Evolutionary conservation across 2,888 invertebrate species (phyloP), one percentile per base, ranked within the genome.

Genomic region (Macrostomum cliftonense): DNA sequence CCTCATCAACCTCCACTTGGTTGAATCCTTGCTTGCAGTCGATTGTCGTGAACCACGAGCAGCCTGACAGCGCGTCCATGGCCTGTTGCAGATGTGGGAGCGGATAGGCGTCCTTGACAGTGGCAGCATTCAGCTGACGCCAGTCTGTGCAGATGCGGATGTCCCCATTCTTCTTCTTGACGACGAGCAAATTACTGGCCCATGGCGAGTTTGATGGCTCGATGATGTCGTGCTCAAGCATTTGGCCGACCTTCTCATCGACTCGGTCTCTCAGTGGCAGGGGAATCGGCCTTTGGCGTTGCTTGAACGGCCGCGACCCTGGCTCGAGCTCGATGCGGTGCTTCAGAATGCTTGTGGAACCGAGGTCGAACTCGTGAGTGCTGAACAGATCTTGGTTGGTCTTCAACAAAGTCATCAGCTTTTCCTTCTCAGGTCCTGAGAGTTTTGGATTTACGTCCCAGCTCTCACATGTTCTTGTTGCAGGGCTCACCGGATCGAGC

Each of bases 1-100:
- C 20, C 28, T 56, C 56, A 37, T 53, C 47, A 17, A 53, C 37
- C 37, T 52, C 54, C 11, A 54, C 46, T 40, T 52, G 54, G 17
- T 52, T 45, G 28, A 52, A 54, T 2, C 52, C 53, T 14, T 21
- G 37, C 36, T 51, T 53, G 43, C 49, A 42, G 43, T 53, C 54
- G 4, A 52, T 39, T 1, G 46, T 42, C 4, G 43, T 40, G 36
- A 55, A 56, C 17, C 43, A 54, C 12, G 40, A 53, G 1, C 37
- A 21, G 2, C 55, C 58, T 11, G 39, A 4, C 2, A 57, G 21
- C 1, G 12, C 38, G 36, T 55, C 53, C 11, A 58, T 36, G 0
- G 53, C 36, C n/a, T 57, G 56, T n/a, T 58, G 53, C 12, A 56
- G 45, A 2, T 54, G 39, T 9, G 57, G 55, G 9, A 57, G 42